These are phyloP conservation scores for Myiotriccus ornatus DNA, from an alignment of 2,797 vertebrate species.

Conservation along the genomic window DNA sequence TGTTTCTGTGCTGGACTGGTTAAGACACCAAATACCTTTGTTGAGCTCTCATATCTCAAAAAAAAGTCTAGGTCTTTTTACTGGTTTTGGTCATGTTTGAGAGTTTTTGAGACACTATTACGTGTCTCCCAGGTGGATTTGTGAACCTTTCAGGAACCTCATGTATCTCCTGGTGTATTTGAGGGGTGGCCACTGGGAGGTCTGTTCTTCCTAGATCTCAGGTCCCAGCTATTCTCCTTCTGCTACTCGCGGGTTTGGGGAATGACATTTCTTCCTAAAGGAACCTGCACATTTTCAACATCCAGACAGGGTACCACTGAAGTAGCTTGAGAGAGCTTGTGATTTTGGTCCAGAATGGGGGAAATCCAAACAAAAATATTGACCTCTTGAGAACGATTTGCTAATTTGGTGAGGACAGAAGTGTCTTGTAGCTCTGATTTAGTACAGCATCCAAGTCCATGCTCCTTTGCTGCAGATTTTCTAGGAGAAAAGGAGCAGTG, in stretches of 20 bases:
- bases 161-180: not conserved
- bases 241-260: not conserved
- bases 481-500: not conserved
- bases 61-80: not conserved
- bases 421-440: not conserved
- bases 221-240: not conserved
- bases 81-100: not conserved
- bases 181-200: not conserved
- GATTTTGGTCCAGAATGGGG: not conserved
- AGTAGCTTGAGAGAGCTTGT: not conserved
- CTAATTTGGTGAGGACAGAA: not conserved
- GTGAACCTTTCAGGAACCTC: not conserved
- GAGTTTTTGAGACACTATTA: not conserved
- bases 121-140: not conserved
- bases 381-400: not conserved
- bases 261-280: not conserved
- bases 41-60: not conserved
- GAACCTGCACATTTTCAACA: not conserved
- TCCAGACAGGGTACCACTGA: not conserved
- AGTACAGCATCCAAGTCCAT: not conserved
- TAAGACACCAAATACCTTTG: not conserved
- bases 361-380: not conserved
- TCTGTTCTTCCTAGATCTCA: not conserved
- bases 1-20: not conserved
- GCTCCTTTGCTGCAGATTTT: not conserved